These are phyloP conservation scores for Cremastobaeus sp. DNA, from an alignment of 2,888 invertebrate species.

Conservation along the genomic window DNA sequence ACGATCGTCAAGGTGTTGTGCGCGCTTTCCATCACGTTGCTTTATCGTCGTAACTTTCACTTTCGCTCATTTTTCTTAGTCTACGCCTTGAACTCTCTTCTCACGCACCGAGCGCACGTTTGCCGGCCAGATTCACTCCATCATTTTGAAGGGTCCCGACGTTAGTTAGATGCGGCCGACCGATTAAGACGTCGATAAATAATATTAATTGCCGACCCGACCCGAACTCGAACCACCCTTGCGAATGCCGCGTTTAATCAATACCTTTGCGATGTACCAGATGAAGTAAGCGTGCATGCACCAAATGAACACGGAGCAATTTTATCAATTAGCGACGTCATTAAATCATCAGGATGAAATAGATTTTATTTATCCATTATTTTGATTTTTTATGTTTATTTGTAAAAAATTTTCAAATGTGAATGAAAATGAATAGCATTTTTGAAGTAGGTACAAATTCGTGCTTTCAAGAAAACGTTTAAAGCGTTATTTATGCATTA, in stretches of 20 bases:
- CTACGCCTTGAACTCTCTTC: slow-evolving; percentile 48
- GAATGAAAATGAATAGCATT: too few relatives aligned
- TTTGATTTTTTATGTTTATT: too few relatives aligned
- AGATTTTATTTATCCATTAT: too few relatives aligned
- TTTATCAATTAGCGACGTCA: slow-evolving; percentile 54
- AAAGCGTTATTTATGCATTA: too few relatives aligned
- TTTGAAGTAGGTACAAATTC: too few relatives aligned
- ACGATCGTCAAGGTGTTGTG: slow-evolving; percentile 25
- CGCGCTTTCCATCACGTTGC: slow-evolving; percentile 28
- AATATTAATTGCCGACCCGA: slow-evolving; percentile 76
- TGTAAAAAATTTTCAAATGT: too few relatives aligned
- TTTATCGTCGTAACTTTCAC: slow-evolving; percentile 51
- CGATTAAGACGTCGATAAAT: slow-evolving; percentile 78
- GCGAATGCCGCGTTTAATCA: slow-evolving; percentile 75
- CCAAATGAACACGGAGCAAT: slow-evolving; percentile 46
- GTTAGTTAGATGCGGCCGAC: slow-evolving; percentile 73
- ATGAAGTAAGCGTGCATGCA: slow-evolving; percentile 64
- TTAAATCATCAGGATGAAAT: slow-evolving; percentile 58
- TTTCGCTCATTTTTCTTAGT: slow-evolving; percentile 57
- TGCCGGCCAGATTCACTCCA: slow-evolving; percentile 57
- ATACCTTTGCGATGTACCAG: slow-evolving; percentile 72
- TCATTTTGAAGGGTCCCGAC: slow-evolving; percentile 61
- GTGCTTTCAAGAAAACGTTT: too few relatives aligned
- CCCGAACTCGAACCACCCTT: slow-evolving; percentile 58
- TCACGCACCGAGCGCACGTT: slow-evolving; percentile 54